Evolutionary conservation across 2,113 vertebrate genomes (phyloP), one percentile per base, ranked within the genome.

Genomic region (Muntiacus muntjak): DNA sequence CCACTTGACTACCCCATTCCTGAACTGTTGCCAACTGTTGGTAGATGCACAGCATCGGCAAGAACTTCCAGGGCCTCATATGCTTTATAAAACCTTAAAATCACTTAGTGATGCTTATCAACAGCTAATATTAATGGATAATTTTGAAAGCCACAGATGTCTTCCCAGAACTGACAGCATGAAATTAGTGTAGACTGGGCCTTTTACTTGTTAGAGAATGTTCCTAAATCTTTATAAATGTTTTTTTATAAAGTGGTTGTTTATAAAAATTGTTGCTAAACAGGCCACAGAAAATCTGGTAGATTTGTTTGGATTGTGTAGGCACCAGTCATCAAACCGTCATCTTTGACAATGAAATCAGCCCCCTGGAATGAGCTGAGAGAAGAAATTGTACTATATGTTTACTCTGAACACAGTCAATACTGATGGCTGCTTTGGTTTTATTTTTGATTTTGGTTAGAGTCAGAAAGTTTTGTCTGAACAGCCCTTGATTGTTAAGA

Each of bases 71-170:
- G 76, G 33, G 67, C 17, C 43, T 67, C 19, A 17, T 5, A 54
- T 90, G 26, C 74, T 91, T 88, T 95, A 89, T 88, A 91, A 95
- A 92, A 52, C 58, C 91, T 95, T 92, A 96, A 97, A 97, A 97
- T 97, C 82, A 92, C 67, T 96, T 94, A 94, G 43, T 47, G 47
- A 83, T 55, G 55, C 87, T 95, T 95, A 92, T 96, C 74, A 97
- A 54, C 85, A 91, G 54, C 52, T 92, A 86, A 90, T 96, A 93
- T 89, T 95, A 97, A 97, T 97, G 67, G 85, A 57, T 91, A 74
- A 87, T 83, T 60, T 83, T 8, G 14, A 88, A 97, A 96, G 57
- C 28, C 50, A 67, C 81, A 97, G 95, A 91, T 82, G 88, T 81
- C 36, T 94, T 95, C 76, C 87, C 30, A 87, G 90, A 97, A 91